phyloP scores from a whole-genome alignment of 2,797 vertebrate genomes.

The Valencia hispanica region DNA sequence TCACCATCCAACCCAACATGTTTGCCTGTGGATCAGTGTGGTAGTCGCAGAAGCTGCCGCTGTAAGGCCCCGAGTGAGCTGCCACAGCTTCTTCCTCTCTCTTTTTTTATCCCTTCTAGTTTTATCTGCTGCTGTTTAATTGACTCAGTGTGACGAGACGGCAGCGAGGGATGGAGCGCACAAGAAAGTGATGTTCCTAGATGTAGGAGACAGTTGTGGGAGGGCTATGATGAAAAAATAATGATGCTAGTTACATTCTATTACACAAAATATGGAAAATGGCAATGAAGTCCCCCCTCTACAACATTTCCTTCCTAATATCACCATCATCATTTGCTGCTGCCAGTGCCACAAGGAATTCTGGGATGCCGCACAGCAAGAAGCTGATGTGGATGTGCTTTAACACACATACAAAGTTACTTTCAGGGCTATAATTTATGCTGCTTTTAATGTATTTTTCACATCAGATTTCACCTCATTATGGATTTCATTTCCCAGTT shows the following conservation, averaged over 20 bases:
- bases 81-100: constrained; percentile 1
- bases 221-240: constrained; percentile 76
- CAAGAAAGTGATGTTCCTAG: constrained; percentile 64
- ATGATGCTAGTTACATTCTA: constrained; percentile 74
- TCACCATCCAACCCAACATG: constrained; percentile 5
- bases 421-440: constrained; percentile 52
- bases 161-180: constrained; percentile 39
- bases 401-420: constrained; percentile 13
- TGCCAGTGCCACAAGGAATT: constrained; percentile 46
- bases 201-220: constrained; percentile 67
- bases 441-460: constrained; percentile 71
- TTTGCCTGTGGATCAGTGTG: constrained; percentile 9
- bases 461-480: constrained; percentile 58
- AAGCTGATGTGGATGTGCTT: constrained; percentile 16
- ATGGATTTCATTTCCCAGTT: constrained; percentile 46
- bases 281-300: constrained; percentile 51
- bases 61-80: not conserved
- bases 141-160: constrained; percentile 61
- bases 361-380: constrained; percentile 46
- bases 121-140: constrained; percentile 69
- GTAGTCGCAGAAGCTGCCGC: constrained; percentile 27
- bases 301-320: constrained; percentile 59
- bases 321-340: constrained; percentile 50
- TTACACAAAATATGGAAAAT: constrained; percentile 63
- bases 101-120: constrained; percentile 1